These are phyloP conservation scores for Centropyge bicolor DNA, from an alignment of 2,797 vertebrate genomes.

Conservation along the genomic window DNA sequence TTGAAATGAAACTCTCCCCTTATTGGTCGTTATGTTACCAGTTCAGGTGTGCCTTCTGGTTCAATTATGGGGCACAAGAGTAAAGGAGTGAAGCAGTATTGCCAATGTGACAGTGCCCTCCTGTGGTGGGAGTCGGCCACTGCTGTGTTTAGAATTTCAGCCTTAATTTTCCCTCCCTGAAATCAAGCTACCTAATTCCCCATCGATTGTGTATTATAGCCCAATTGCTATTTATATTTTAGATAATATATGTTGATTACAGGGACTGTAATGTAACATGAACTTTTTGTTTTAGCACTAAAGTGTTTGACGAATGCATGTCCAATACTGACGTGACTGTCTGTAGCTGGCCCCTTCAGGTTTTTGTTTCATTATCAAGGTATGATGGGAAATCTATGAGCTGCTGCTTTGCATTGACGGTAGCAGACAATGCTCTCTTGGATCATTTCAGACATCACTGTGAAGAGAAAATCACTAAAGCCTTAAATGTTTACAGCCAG, in stretches of 20 bases:
- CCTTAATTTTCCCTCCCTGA: conserved; percentile 35
- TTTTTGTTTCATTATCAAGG: conserved; percentile 21
- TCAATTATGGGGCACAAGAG: conserved; percentile 17
- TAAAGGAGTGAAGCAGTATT: conserved; percentile 43
- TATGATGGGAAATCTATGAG: conserved; percentile 5
- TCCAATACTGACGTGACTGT: conserved; percentile 35
- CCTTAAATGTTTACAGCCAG: conserved; percentile 69
- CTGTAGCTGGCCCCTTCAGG: conserved; percentile 13
- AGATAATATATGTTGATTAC: conserved; percentile 76
- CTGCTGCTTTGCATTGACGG: conserved; percentile 28
- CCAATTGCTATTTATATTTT: conserved; percentile 78
- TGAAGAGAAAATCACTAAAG: conserved; percentile 61
- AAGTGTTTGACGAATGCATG: conserved; percentile 55
- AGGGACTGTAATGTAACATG: conserved; percentile 59
- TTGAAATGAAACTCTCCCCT: not conserved
- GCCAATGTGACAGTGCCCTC: conserved; percentile 64
- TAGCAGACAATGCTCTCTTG: conserved; percentile 23
- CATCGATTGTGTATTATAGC: conserved; percentile 54
- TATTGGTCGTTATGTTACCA: conserved; percentile 1
- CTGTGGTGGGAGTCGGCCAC: conserved; percentile 57
- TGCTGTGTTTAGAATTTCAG: conserved; percentile 26
- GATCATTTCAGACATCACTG: conserved; percentile 47
- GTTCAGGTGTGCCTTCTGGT: conserved; percentile 42
- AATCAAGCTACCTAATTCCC: conserved; percentile 63
- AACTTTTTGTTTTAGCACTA: conserved; percentile 71